phyloP scores from a whole-genome alignment of 2,888 invertebrate species.

The Clostera curtula region DNA sequence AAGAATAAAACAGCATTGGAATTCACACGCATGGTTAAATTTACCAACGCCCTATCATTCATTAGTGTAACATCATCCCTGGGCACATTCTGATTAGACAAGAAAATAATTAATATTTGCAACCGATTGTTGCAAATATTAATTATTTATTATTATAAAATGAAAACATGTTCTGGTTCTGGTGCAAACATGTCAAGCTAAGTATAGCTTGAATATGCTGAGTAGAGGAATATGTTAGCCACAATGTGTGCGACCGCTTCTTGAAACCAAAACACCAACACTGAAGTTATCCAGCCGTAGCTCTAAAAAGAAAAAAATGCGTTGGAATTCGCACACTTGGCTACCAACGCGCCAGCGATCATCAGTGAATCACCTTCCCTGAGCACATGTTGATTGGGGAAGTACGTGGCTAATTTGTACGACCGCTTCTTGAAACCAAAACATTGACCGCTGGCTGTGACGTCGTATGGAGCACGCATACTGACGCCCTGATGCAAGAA shows the following conservation, averaged over 20 bases:
- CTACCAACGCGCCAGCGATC: conserved; percentile 21
- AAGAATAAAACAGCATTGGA: neutral
- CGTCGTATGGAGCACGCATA: conserved; percentile 34
- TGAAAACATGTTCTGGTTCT: no score
- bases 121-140: no score
- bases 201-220: no score
- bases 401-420: conserved; percentile 48
- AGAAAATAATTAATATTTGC: no score
- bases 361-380: conserved; percentile 50
- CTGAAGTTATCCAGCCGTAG: no score
- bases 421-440: conserved; percentile 33
- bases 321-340: conserved; percentile 15
- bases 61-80: conserved; percentile 49
- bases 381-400: conserved; percentile 45
- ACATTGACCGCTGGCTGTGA: conserved; percentile 34
- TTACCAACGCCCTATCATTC: conserved; percentile 21
- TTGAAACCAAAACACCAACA: no score
- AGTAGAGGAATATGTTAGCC: conserved; percentile 61
- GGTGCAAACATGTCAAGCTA: no score
- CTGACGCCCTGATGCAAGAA: conserved; percentile 17
- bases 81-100: no score
- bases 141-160: no score
- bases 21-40: conserved; percentile 20
- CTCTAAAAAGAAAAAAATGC: no score
- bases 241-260: conserved; percentile 36